A percentile compares a stretch with the other conserved stretches of the same genome.
Conservation (phyloP, 2,888 invertebrate species). For the Macropis europaea region DNA sequence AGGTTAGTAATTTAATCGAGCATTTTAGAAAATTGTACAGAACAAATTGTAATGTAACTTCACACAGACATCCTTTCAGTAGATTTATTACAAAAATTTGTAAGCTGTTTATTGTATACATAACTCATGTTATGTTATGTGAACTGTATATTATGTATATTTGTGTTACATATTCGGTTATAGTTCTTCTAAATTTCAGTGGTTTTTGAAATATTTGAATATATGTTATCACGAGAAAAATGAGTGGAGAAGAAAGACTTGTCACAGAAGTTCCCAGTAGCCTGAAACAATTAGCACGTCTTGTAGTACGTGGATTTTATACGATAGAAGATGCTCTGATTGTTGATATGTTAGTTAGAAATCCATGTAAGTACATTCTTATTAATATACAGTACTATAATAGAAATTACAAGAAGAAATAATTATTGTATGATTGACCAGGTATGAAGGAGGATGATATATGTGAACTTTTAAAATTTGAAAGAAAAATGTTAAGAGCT, state of each 20-base stretch:
- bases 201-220: slow-evolving; percentile 9
- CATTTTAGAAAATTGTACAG: too few species aligned
- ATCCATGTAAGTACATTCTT: slow-evolving; percentile 87
- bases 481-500: slow-evolving; percentile 94
- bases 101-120: not conserved
- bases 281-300: slow-evolving; percentile 93
- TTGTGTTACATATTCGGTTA: not conserved
- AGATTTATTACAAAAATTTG: not conserved
- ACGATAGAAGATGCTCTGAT: slow-evolving; percentile 96
- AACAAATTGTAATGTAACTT: too few species aligned
- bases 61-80: too few species aligned
- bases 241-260: slow-evolving; percentile 87
- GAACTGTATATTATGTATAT: not conserved
- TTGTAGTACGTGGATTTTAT: slow-evolving; percentile 96
- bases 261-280: slow-evolving; percentile 96
- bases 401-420: not conserved
- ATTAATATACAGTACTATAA: not conserved
- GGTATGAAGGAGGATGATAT: slow-evolving; percentile 95
- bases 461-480: slow-evolving; percentile 95
- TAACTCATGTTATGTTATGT: not conserved
- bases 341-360: slow-evolving; percentile 96
- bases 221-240: slow-evolving; percentile 55
- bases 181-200: slow-evolving; percentile 6
- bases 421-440: slow-evolving; percentile 59
- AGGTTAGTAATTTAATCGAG: slow-evolving; percentile 51